Percentiles rank a stretch among this genome's conserved stretches.
Evolutionary conservation across 92 coral and sea anemone genomes (phyloP).

Genomic region (Zoanthus gigantus): DNA sequence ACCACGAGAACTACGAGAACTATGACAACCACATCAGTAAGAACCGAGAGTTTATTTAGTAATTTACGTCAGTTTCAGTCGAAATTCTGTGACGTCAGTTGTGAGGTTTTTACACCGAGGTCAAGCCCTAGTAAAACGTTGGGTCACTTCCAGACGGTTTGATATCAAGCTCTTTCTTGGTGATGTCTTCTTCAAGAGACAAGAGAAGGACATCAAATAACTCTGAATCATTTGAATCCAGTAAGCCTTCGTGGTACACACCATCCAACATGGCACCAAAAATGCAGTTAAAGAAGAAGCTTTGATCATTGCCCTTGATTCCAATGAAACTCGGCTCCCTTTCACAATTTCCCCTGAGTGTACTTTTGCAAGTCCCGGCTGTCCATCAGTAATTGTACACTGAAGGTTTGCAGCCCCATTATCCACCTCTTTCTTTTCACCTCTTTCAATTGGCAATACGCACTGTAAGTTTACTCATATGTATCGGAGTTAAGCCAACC

Average conservation of each 20-base stretch:
- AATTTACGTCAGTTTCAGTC: no score
- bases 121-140: constrained; percentile 43
- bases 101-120: no score
- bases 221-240: constrained; percentile 57
- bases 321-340: constrained; percentile 52
- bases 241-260: no score
- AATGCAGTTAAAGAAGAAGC: constrained; percentile 52
- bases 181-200: constrained; percentile 51
- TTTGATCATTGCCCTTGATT: constrained; percentile 66
- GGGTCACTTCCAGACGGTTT: constrained; percentile 52
- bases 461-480: no score
- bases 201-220: constrained; percentile 56
- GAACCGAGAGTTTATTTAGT: no score
- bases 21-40: no score
- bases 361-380: constrained; percentile 63
- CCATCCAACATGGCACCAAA: constrained; percentile 66
- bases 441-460: no score
- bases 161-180: constrained; percentile 53
- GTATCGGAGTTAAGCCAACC: no score
- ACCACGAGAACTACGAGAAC: no score
- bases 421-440: no score
- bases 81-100: no score
- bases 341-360: constrained; percentile 51
- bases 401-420: no score
- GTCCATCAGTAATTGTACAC: constrained; percentile 68